Base-by-base conservation (phyloP, 2,113 vertebrate genomes). In the Tinamus guttatus region DNA sequence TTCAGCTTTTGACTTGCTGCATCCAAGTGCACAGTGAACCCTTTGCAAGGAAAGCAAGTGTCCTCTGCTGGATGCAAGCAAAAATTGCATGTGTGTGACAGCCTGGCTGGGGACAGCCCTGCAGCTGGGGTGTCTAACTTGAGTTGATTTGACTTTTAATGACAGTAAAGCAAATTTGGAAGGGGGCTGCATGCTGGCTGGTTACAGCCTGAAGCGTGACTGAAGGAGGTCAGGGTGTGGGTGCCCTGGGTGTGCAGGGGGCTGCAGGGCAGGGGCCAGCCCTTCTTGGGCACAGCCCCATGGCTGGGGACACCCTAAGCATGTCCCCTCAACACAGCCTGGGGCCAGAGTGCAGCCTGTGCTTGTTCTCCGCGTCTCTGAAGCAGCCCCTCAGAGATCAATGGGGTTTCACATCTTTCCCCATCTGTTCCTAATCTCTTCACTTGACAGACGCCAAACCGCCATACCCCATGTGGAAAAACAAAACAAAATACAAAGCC, bases 371-470 rank as follows among this genome's bases (percentile, higher is more conserved):
- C 13, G 54, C 64, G 54, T 94, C 92, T 92, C 83, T 93, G 93
- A 95, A 94, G 81, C 93, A 95, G 95, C 88, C 88, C 83, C 88
- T 96, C 15, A 0, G 86, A 93, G 95, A 96, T 96, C 95, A 96
- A 81, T 9, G 1, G 58, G 58, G 80, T 96, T 96, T 97, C 95
- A 87, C 96, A 91, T 97, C 93, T 95, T 92, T 54, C 78, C 86
- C 90, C 95, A 95, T 97, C 96, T 97, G 96, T 90, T 97, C 90
- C 81, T 95, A 93, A 96, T 97, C 93, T 89, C 63, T 81, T 93
- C 32, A 3, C 81, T 82, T 94, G 84, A 84, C 86, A 94, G 92
- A 95, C 82, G 95, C 96, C 95, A 96, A 96, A 94, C 92, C 96
- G 76, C 95, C 81, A 80, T 93, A 93, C 95, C 92, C 94, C 9